Percentiles rank a stretch among this genome's conserved stretches.
Conservation (phyloP, 2,888 invertebrate genomes). For the Parnassius smintheus region DNA sequence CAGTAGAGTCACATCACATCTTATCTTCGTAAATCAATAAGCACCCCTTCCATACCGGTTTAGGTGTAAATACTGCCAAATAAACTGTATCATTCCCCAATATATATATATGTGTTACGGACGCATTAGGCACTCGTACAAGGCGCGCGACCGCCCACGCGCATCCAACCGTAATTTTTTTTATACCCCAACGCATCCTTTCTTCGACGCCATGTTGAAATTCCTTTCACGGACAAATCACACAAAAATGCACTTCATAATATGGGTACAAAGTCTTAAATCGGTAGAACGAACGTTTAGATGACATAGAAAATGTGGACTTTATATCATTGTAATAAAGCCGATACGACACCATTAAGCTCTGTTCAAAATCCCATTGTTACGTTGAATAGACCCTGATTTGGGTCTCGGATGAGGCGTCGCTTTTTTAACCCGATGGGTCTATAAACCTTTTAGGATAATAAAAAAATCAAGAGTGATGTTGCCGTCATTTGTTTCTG, state of each 20-base stretch:
- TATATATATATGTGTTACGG: slow-evolving; percentile 8
- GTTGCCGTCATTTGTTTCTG: slow-evolving; percentile 34
- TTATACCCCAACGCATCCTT: slow-evolving; percentile 67
- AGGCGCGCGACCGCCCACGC: slow-evolving; percentile 60
- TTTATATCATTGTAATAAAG: slow-evolving; percentile 51
- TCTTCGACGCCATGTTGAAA: slow-evolving; percentile 64
- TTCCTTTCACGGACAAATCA: slow-evolving; percentile 49
- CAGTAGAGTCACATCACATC: too few species aligned
- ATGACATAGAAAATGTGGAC: slow-evolving; percentile 32
- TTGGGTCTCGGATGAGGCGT: slow-evolving; percentile 61
- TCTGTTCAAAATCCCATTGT: slow-evolving; percentile 51
- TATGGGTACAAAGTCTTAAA: slow-evolving; percentile 42
- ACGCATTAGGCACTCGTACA: slow-evolving; percentile 21
- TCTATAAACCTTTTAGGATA: slow-evolving; percentile 50
- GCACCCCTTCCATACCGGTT: not conserved
- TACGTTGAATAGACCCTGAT: slow-evolving; percentile 61
- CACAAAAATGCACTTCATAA: slow-evolving; percentile 50
- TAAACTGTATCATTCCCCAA: slow-evolving; percentile 5
- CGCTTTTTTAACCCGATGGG: slow-evolving; percentile 56
- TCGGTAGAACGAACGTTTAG: slow-evolving; percentile 31
- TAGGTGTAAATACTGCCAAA: slow-evolving; percentile 4
- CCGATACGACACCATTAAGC: slow-evolving; percentile 44
- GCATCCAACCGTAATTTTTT: slow-evolving; percentile 65
- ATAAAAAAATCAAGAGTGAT: slow-evolving; percentile 50
- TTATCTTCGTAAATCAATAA: not conserved